Evolutionary conservation across 2,797 vertebrate species (phyloP), one percentile per base, ranked within the genome.

Genomic region (Centropyge bicolor): DNA sequence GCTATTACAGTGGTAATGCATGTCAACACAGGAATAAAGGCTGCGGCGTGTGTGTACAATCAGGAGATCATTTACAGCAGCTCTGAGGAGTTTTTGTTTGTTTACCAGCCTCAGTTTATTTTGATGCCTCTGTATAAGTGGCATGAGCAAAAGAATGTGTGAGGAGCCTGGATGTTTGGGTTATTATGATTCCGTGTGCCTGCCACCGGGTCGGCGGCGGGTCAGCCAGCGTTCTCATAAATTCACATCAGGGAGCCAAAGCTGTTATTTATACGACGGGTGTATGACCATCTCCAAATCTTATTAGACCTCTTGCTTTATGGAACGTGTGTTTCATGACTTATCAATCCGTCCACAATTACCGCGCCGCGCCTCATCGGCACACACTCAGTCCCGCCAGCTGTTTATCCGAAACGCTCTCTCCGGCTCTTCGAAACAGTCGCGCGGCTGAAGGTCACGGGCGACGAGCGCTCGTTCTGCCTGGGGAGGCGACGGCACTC

Each of bases 211-310:
- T 70, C 20, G 6, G 43, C 51, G 57, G 36, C 40, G 64, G 62
- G n/a, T 76, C 27, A 1, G 24, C 27, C 16, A 59, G 24, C 6
- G 66, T 71, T 63, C 59, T 81, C 68, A 83, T 66, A 67, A 56
- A 82, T 69, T 74, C 38, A 80, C 71, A 76, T 80, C 56, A 76
- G 63, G 24, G 35, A 80, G 62, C 56, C 14, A 64, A 78, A 64
- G 22, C 40, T 35, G 6, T 55, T 73, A 60, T 79, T 71, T 24
- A 60, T 49, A 63, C 1, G 41, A 35, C 11, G 17, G 16, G 8
- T 51, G 17, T 14, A 19, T 54, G 9, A 59, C 11, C 38, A 59
- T 77, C 51, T 71, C 19, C 45, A 49, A 68, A 43, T 8, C 60
- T 59, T 43, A 62, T 61, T 31, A 41, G n/a, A 70, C 54, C 3